Evolutionary conservation across 1,140 invertebrate species (phyloP), one percentile per base, ranked within the genome.

Genomic region (Drosophila pallidifrons): DNA sequence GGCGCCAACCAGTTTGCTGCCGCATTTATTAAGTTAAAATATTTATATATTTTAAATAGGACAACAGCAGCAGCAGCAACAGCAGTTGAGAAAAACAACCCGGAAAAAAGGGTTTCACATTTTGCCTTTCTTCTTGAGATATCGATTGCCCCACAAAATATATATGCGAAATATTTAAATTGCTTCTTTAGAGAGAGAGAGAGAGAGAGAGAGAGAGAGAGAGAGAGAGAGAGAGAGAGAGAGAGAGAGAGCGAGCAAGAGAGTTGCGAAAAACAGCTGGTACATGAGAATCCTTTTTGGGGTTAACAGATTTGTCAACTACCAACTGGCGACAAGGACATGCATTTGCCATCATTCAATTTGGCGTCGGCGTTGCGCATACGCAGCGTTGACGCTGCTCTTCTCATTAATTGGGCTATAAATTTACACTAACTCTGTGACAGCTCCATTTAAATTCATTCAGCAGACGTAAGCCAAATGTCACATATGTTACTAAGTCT

Each of bases 41-140:
- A 86, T 86, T 86, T 86, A 86, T 81, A 86, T 81, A 86, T 75
- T 86, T 78, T 85, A 81, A 81, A 77, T 81, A 72, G 81, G 72
- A 57, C 63, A 67, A 54, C 16, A 15, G 32, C 11, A 59, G 13
- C 6, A 66, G 16, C 52, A 65, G 51, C 1, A 15, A 11, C 25
- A 52, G 30, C 4, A 16, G 28, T 7, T 25, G 20, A 25, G 15
- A 49, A 57, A 60, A 75, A 64, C 58, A 38, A 41, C 47, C 32
- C 32, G 15, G 25, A 64, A 32, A 69, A 63, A 57, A 65, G 60
- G 61, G 69, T 65, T 71, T 61, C 10, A 10, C 2, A 2, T 16
- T 55, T 38, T 35, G 59, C 15, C 51, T 61, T 60, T 35, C 20
- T 5, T 4, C n/a, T 52, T 47, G 63, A 52, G 57, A 43, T 85